Conservation (phyloP, 2,888 invertebrate genomes). For the Rhingia rostrata region DNA sequence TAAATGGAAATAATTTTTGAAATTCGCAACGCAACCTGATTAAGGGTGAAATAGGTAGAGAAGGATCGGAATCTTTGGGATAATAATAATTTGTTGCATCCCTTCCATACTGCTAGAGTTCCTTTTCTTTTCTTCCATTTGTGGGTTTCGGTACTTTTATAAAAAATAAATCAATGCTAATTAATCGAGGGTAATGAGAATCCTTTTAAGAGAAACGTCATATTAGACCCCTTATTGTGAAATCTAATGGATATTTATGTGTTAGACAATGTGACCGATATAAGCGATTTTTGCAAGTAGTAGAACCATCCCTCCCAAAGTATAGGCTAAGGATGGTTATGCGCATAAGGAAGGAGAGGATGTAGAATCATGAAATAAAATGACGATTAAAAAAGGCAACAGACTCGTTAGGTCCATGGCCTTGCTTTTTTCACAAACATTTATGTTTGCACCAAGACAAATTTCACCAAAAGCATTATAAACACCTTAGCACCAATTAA, state of each 20-base stretch:
- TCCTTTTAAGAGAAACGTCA: neutral
- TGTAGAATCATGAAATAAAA: no score
- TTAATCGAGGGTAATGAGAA: neutral
- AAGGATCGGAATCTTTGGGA: neutral
- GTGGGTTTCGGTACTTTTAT: neutral
- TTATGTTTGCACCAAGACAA: no score
- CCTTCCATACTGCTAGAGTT: neutral
- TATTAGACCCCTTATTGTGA: neutral
- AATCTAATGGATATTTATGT: neutral
- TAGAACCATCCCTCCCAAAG: no score
- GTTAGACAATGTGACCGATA: neutral
- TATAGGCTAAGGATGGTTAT: no score
- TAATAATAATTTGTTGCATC: neutral
- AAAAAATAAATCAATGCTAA: neutral
- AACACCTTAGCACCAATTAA: no score
- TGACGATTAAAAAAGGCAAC: no score
- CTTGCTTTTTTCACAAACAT: no score
- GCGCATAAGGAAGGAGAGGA: no score
- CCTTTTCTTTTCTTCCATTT: neutral
- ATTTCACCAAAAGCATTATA: no score
- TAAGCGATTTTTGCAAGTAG: neutral
- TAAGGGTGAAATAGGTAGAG: neutral
- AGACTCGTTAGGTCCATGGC: no score
- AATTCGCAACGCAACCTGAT: neutral
- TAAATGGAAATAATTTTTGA: neutral